These are phyloP conservation scores for Strigamia crassipes DNA, from an alignment of 2,888 invertebrate genomes.

Conservation along the genomic window DNA sequence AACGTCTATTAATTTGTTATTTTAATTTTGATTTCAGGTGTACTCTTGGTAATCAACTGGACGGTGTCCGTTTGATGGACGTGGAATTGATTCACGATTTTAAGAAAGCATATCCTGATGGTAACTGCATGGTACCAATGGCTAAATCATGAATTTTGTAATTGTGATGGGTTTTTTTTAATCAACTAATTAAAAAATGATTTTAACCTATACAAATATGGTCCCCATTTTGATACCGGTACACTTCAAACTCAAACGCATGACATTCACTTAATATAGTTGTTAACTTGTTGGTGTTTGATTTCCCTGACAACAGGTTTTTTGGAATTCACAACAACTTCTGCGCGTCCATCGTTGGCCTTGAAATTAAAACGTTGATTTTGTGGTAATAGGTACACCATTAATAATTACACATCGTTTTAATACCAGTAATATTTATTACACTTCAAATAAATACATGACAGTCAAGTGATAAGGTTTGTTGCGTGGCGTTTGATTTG, in stretches of 20 bases:
- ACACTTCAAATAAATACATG: slow-evolving; percentile 44
- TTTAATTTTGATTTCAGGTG: slow-evolving; percentile 57
- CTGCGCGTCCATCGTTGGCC: no score
- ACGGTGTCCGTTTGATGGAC: slow-evolving; percentile 90
- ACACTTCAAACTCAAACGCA: slow-evolving; percentile 24
- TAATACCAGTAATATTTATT: slow-evolving; percentile 43
- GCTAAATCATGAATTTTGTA: slow-evolving; percentile 47
- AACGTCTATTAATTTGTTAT: background rate
- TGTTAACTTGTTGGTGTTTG: slow-evolving; percentile 24
- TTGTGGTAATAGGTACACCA: no score
- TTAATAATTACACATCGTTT: background rate
- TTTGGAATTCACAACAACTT: no score
- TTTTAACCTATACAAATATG: background rate
- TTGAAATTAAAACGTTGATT: no score
- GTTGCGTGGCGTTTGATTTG: slow-evolving; percentile 42
- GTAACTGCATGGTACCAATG: slow-evolving; percentile 58
- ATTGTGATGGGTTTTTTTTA: background rate
- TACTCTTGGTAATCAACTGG: slow-evolving; percentile 94
- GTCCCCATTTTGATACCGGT: no score
- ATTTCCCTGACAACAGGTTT: slow-evolving; percentile 14
- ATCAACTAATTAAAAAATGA: background rate
- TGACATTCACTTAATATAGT: slow-evolving; percentile 24
- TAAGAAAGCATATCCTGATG: slow-evolving; percentile 90
- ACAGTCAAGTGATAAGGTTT: slow-evolving; percentile 44
- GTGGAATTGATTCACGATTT: slow-evolving; percentile 87